Evolutionary conservation across 2,113 vertebrate genomes (phyloP).

Genomic region (Caloenas nicobarica): DNA sequence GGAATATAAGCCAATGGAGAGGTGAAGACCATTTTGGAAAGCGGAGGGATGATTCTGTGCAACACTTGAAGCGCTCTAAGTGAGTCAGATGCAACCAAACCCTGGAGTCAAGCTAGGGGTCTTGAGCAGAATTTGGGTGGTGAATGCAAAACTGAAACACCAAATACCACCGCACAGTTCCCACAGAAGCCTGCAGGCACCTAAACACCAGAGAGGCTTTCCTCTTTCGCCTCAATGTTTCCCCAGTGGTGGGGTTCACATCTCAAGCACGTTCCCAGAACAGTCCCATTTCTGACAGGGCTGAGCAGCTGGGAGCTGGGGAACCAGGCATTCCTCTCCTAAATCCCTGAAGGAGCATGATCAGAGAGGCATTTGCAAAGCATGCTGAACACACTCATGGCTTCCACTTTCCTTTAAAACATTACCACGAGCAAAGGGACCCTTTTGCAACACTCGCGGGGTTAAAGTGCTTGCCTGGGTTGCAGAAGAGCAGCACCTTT

Average conservation of each 20-base stretch:
- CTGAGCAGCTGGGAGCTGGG: neutral
- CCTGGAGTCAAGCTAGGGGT: neutral
- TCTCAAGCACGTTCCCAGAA: neutral
- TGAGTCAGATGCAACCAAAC: accelerated
- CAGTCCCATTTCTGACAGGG: neutral
- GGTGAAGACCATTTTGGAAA: neutral
- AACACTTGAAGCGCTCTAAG: neutral
- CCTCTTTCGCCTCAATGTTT: accelerated
- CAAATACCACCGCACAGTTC: neutral
- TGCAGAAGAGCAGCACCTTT: neutral
- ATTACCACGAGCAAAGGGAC: accelerated
- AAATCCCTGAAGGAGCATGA: neutral
- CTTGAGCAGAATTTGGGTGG: neutral
- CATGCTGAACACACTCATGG: accelerated
- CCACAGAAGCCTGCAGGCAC: neutral
- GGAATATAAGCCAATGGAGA: neutral
- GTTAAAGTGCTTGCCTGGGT: accelerated
- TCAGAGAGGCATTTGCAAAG: neutral
- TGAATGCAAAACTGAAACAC: neutral
- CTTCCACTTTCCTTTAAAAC: neutral
- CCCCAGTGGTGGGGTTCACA: neutral
- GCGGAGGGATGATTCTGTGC: neutral
- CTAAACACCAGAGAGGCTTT: neutral
- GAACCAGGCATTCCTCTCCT: neutral
- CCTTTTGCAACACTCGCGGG: accelerated